Evolutionary conservation across 2,888 invertebrate species (phyloP), one percentile per base, ranked within the genome.

Genomic region (Odontocolon sp.): DNA sequence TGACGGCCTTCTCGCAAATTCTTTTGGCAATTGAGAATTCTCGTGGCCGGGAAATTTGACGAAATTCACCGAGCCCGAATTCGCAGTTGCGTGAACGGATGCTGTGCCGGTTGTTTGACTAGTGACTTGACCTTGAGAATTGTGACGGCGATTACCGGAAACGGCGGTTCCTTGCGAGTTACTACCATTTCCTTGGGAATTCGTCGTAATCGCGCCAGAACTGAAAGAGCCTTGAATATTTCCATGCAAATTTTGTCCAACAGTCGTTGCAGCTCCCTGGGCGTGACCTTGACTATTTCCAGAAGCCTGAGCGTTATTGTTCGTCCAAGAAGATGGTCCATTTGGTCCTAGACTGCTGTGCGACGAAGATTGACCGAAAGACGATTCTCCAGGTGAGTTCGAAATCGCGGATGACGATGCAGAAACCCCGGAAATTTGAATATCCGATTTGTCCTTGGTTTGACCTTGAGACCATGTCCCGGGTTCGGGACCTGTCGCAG

Each of bases 261-360:
- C 61, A 8, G 83, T 80, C 0, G 84, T 83, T 1, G 85, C 81
- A 5, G 79, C 71, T 9, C 85, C 83, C 56, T 86, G 85, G 8
- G 86, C 83, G 3, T 84, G 81, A 63, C 85, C 81, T 50, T 85
- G 73, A 2, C 82, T 84, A 33, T 85, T 79, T 8, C 86, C 84
- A 9, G 81, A 79, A 2, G 84, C 80, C 59, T 84, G 72, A 0
- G 80, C 82, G 3, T 79, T 76, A 57, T 86, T 86, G 11, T 80
- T 79, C 1, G 83, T 84, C 68, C 77, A 80, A 5, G 84, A 83
- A n/a, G 80, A 76, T 9, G 83, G 84, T 28, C 83, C 82, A 52
- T 79, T 80, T 0, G 78, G 74, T 14, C 83, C 83, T 2, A 67
- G 68, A 31, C 77, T 70, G 68, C 85, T 82, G 40, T 85, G 82